Conservation (phyloP, 2,888 invertebrate species). For the Rotaria sp. region DNA sequence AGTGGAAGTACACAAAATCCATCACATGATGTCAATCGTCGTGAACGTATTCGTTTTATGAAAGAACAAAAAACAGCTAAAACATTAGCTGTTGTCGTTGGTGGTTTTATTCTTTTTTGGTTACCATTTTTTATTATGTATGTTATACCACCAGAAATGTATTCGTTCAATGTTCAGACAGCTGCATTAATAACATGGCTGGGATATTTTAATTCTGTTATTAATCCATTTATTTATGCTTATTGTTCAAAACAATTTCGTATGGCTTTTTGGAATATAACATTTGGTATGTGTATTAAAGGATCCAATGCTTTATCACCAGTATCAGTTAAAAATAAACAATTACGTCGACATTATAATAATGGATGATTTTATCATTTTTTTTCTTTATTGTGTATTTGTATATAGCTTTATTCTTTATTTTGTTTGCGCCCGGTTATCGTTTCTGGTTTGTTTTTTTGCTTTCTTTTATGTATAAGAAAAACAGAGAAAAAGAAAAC, state of each 20-base stretch:
- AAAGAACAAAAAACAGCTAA: slow-evolving; percentile 80
- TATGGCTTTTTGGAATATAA: slow-evolving; percentile 63
- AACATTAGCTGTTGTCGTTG: slow-evolving; percentile 75
- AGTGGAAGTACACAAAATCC: slow-evolving; percentile 14
- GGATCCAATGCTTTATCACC: not conserved
- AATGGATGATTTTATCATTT: not conserved
- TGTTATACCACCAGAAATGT: slow-evolving; percentile 63
- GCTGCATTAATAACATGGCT: slow-evolving; percentile 69
- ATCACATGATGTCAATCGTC: slow-evolving; percentile 4
- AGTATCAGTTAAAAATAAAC: not conserved
- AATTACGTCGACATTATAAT: not conserved
- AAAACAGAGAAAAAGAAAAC: not conserved
- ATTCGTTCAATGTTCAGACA: slow-evolving; percentile 63
- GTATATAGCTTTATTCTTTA: not conserved
- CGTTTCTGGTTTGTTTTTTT: not conserved
- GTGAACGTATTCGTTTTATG: slow-evolving; percentile 56
- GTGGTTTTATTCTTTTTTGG: slow-evolving; percentile 80
- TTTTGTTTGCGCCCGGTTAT: slow-evolving; percentile 6
- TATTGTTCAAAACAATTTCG: slow-evolving; percentile 80
- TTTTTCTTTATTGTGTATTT: not conserved
- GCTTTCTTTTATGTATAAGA: not conserved
- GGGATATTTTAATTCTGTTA: slow-evolving; percentile 79
- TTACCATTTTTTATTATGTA: slow-evolving; percentile 77
- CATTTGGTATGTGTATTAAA: slow-evolving; percentile 34
- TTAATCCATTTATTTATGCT: slow-evolving; percentile 82